Evolutionary conservation across 2,113 vertebrate species (phyloP), one percentile per base, ranked within the genome.

Genomic region (Noturus placidus): DNA sequence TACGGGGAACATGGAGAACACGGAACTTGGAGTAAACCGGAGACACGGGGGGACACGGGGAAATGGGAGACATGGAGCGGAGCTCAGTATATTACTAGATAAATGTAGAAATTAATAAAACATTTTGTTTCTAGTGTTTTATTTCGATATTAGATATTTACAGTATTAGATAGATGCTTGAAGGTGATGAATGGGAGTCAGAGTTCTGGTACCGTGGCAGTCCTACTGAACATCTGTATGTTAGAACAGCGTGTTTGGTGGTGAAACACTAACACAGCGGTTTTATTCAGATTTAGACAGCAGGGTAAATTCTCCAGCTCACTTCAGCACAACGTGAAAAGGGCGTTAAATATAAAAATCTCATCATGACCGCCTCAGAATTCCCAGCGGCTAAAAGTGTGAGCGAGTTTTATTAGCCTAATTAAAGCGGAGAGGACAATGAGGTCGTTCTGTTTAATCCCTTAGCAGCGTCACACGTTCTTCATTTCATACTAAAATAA

Each of bases 381-480:
- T 61, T 69, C 63, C 82, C 82, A 67, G 61, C 27, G 61, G 82
- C 50, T 82, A 61, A 10, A 83, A 50, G 82, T 67, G 61, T 69
- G 63, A 67, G 27, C 17, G 42, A 30, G 42, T 52, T 83, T 67
- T 83, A 83, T 67, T 69, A 83, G 82, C 42, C 82, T 83, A 67
- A 67, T 83, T 83, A 83, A 67, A 83, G 56, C 27, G 3, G 61
- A 30, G 27, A 83, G 82, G 82, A 83, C 82, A 83, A 46, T 30
- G 61, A 67, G 82, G 82, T 67, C 27, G 61, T 52, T 42, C 27
- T 67, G 42, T 15, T 83, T 83, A 46, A 69, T 83, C 63, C 63
- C 63, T 19, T 2, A 30, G 63, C 59, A 52, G 14, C 25, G 17
- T 22, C 57, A 27, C 59, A n/a, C 82, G 5, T 2, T 50, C 5